Percentiles rank a stretch among this genome's conserved stretches.
Conservation (phyloP, 2,888 invertebrate species). For the Sinotaia quadrata region DNA sequence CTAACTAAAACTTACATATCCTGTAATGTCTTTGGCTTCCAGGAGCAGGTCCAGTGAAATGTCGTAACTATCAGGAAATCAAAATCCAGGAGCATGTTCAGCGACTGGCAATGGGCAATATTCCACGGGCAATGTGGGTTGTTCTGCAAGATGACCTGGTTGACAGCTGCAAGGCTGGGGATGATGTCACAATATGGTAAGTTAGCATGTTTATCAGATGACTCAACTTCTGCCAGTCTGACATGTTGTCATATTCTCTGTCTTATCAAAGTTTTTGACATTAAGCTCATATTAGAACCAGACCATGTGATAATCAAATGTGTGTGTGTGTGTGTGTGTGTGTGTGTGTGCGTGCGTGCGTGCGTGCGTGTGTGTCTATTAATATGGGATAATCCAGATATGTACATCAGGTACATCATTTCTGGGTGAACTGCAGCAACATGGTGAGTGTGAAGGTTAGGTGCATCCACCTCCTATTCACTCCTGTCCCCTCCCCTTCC, state of each 20-base stretch:
- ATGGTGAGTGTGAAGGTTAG: too few relatives aligned
- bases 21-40: too few relatives aligned
- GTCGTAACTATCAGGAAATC: conserved; percentile 71
- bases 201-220: conserved; percentile 30
- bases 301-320: neutral
- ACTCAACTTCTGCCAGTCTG: too few relatives aligned
- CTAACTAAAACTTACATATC: too few relatives aligned
- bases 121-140: conserved; percentile 84
- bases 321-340: conserved; percentile 6
- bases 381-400: too few relatives aligned
- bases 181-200: conserved; percentile 88
- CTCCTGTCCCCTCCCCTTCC: too few relatives aligned
- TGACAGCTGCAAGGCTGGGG: conserved; percentile 89
- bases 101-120: conserved; percentile 80
- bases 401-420: too few relatives aligned
- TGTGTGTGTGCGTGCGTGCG: conserved; percentile 1
- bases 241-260: neutral
- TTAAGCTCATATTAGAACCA: neutral
- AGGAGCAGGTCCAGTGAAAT: conserved; percentile 75
- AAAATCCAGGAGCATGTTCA: conserved; percentile 88
- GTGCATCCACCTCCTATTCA: too few relatives aligned
- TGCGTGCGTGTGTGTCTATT: too few relatives aligned
- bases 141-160: conserved; percentile 89
- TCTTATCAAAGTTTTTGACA: neutral
- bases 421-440: too few relatives aligned